phyloP scores from a whole-genome alignment of 2,113 vertebrate species.

The Chitala chitala region DNA sequence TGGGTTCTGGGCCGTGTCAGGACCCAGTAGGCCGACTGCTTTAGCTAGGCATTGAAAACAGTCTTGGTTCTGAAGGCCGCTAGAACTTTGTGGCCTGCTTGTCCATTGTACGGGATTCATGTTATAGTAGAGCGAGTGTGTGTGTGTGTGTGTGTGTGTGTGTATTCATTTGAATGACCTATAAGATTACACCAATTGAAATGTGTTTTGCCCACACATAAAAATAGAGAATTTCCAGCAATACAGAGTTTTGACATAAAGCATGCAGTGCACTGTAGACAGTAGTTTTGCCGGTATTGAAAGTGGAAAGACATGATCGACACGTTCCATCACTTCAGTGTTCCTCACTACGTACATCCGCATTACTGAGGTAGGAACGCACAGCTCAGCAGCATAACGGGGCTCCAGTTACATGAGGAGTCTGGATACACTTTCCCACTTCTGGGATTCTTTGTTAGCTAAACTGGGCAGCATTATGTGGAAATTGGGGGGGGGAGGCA shows the following conservation, averaged over 20 bases:
- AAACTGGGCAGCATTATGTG: not conserved
- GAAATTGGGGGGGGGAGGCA: not conserved
- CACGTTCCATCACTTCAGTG: no score
- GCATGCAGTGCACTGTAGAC: no score
- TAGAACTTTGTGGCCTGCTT: slow-evolving; percentile 1
- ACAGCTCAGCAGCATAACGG: no score
- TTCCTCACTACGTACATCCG: no score
- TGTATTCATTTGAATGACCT: no score
- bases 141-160: no score
- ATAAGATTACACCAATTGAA: not conserved
- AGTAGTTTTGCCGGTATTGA: no score
- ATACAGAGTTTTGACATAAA: not conserved
- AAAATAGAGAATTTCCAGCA: not conserved
- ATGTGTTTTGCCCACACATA: not conserved
- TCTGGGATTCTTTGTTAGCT: not conserved
- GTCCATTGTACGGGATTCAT: not conserved
- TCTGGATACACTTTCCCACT: not conserved
- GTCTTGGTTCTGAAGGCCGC: not conserved
- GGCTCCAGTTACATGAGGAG: no score
- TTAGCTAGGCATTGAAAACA: no score
- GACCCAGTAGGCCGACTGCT: slow-evolving; percentile 4
- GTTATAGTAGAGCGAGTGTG: no score
- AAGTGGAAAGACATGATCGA: no score
- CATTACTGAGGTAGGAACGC: no score
- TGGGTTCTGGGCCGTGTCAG: not conserved